Percentiles rank a stretch among this genome's conserved stretches.
Evolutionary conservation across 2,888 invertebrate species (phyloP).

Genomic region (Mesoligia furuncula): DNA sequence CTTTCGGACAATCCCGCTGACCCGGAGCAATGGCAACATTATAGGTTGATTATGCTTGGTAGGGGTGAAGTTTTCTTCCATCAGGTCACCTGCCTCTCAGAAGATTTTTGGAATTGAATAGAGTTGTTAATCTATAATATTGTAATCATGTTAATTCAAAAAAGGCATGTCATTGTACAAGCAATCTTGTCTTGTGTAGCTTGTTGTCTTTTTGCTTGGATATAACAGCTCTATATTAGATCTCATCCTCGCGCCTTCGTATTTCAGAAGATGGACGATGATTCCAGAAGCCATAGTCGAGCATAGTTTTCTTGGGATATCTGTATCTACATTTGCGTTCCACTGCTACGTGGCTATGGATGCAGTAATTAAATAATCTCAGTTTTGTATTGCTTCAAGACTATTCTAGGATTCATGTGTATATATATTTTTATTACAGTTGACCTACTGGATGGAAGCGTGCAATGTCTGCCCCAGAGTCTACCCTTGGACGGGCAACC

Average conservation of each 20-base stretch:
- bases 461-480: slow-evolving; percentile 87
- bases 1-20: too few relatives aligned
- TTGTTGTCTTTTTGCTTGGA: background rate
- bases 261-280: background rate
- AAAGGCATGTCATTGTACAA: background rate
- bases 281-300: background rate
- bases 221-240: background rate
- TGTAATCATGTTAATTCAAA: background rate
- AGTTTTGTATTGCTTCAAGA: background rate
- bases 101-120: background rate
- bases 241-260: background rate
- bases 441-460: slow-evolving; percentile 84
- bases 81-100: background rate
- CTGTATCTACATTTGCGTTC: background rate
- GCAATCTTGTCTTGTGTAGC: background rate
- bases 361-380: background rate
- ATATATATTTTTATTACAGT: slow-evolving; percentile 69
- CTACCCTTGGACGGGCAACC: slow-evolving; percentile 91
- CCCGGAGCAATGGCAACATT: too few relatives aligned
- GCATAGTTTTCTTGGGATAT: background rate
- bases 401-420: background rate
- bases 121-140: background rate
- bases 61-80: background rate
- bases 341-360: background rate
- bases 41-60: too few relatives aligned